A percentile compares a stretch with the other conserved stretches of the same genome.
Conservation (phyloP, 2,797 vertebrate species). For the Adrianichthys oophorus region DNA sequence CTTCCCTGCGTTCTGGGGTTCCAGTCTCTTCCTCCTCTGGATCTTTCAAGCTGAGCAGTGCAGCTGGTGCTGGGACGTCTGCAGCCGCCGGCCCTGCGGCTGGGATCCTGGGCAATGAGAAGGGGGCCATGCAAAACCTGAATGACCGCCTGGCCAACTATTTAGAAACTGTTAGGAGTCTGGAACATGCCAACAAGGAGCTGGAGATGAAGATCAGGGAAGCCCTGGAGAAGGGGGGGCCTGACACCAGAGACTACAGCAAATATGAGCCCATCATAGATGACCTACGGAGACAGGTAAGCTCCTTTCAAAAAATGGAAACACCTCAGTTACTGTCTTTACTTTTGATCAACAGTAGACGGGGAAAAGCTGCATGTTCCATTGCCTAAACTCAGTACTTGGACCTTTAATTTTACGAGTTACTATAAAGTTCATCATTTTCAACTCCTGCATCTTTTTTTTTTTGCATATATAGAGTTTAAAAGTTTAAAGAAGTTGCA, state of each 20-base stretch:
- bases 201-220: constrained; percentile 88
- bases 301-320: constrained; percentile 2
- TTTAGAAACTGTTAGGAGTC: constrained; percentile 85
- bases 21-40: constrained; percentile 61
- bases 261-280: constrained; percentile 83
- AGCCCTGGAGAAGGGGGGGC: constrained; percentile 84
- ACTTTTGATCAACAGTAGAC: no score
- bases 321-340: neutral
- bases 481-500: neutral
- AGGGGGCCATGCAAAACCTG: constrained; percentile 90
- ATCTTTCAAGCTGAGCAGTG: constrained; percentile 79
- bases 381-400: no score
- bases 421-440: no score
- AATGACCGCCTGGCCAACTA: constrained; percentile 89
- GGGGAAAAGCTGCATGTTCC: no score
- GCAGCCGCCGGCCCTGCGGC: neutral
- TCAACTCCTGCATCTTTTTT: no score
- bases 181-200: constrained; percentile 83
- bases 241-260: constrained; percentile 81
- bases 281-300: constrained; percentile 85
- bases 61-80: constrained; percentile 26
- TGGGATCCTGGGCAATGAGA: constrained; percentile 79
- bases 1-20: constrained; percentile 57
- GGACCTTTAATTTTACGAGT: no score
- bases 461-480: neutral